Evolutionary conservation across 2,888 invertebrate species (phyloP), one percentile per base, ranked within the genome.

Genomic region (Oscheius myriophilus): DNA sequence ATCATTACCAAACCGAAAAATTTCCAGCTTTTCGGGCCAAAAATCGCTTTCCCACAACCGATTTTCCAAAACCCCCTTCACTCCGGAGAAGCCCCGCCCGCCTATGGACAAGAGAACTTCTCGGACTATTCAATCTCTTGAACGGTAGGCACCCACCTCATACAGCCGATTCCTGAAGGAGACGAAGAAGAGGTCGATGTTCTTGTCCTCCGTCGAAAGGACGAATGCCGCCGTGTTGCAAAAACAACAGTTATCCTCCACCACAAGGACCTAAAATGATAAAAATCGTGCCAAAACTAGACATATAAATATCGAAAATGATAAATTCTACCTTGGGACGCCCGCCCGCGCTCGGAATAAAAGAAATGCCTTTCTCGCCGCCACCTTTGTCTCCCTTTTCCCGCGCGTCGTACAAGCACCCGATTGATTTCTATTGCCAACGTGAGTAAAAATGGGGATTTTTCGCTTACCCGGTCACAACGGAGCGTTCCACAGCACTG

Each of bases 221-320:
- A 92, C 92, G 70, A 95, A 91, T 16, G 93, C 93, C 6, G 93
- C 92, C 69, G 93, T 91, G 88, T 93, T 91, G 88, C 94, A 95
- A 83, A 92, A 89, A 87, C 94, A 95, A 87, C 93, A 93, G 88
- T 95, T 94, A 88, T 95, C 95, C 72, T 92, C 92, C n/a, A 91
- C 90, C 52, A 93, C 91, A 58, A 83, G 72, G n/a, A 81, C 82
- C 74, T 83, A 69, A 11, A 75, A 68, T 41, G 18, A 25, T 12
- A 25, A 25, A n/a, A 6, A n/a, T 46, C 18, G 16, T 46, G n/a
- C 16, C 42, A n/a, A 18, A 4, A 4, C 11, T 18, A 23, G 18
- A 18, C 49, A 11, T 18, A 3, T 11, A 49, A 49, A 49, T 3
- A n/a, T 3, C 18, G 7, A 18, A 21, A 18, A 23, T 49, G 16